These are phyloP conservation scores for Xenopus tropicalis DNA, from an alignment of 2,113 vertebrate species.

Conservation along the genomic window UCB_Xtro_10.0 CM004447.2:155781001-155781500, in stretches of 20 bases:
- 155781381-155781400: neutral
- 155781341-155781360: conserved; percentile 17
- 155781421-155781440: neutral
- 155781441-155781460: neutral
- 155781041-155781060: neutral
- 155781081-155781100: neutral
- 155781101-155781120: neutral
- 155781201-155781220: too few species aligned
- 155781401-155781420: conserved; percentile 24
- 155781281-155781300: neutral
- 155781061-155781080: neutral
- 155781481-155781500: too few species aligned
- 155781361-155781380: conserved; percentile 1
- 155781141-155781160: neutral
- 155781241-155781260: neutral
- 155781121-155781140: neutral
- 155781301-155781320: conserved; percentile 12
- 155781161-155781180: neutral
- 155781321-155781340: conserved; percentile 28
- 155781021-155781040: neutral
- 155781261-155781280: neutral
- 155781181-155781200: too few species aligned
- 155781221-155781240: neutral
- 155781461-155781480: neutral
- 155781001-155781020: neutral